Evolutionary conservation across 2,888 invertebrate genomes (phyloP), one percentile per base, ranked within the genome.

Genomic region (Pandemis cinnamomeana): DNA sequence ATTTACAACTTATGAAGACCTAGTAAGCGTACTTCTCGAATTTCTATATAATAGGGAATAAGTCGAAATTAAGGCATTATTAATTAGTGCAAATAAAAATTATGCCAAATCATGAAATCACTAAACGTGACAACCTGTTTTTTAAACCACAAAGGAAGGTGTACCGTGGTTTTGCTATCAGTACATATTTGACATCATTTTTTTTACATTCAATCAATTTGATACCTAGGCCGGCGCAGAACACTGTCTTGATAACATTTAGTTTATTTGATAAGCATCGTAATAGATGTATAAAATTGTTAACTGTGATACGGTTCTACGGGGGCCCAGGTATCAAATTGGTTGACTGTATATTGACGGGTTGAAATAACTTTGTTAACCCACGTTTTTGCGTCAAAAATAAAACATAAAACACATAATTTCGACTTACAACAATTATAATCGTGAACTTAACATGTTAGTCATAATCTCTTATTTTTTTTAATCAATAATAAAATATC

Each of bases 11-110:
- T 74, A 74, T 61, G 36, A 55, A 61, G 71, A 55, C 53, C 70
- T 75, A 75, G 69, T 75, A 75, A 75, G 75, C 75, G 75, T 75
- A 75, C 72, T 72, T 75, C 69, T 72, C 72, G 69, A 72, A 72
- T 70, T 62, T 71, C 61, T 3, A 68, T 61, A 51, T 27, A 15
- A 67, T 71, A 62, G 44, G 15, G 13, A 44, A 58, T 44, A 53
- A 55, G 61, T 62, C 66, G 60, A 73, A 73, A 60, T 74, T 8
- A 20, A 70, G 36, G 61, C 51, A 53, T 58, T 44, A 36, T 4
- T 36, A 36, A 36, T 69, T 15, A 36, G 55, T 36, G n/a, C 20
- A 27, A 27, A 55, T 11, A 42, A 53, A 36, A n/a, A 53, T 44
- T 55, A 63, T 63, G 36, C 20, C 44, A 64, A 58, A 48, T 48